phyloP scores from a whole-genome alignment of 2,113 vertebrate species.

The Hyperoodon ampullatus region DNA sequence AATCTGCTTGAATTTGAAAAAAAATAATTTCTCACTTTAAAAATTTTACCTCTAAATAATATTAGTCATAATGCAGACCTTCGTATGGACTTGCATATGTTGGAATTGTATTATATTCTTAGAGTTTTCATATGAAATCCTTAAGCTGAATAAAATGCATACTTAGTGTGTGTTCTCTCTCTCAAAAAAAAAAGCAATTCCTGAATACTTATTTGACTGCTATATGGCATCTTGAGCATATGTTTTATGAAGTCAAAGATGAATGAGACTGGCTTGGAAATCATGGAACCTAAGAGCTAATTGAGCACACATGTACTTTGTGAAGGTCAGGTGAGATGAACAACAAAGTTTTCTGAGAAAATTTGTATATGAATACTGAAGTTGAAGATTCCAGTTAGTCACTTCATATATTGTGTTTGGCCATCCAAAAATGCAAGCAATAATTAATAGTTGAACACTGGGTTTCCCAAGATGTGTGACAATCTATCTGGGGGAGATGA shows the following conservation, averaged over 20 bases:
- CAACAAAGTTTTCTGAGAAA: background rate
- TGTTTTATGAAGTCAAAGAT: constrained; percentile 11
- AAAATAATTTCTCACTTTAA: background rate
- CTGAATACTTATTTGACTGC: background rate
- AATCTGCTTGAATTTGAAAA: background rate
- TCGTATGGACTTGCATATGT: background rate
- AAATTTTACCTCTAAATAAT: background rate
- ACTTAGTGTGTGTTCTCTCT: background rate
- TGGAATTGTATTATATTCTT: background rate
- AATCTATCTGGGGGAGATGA: background rate
- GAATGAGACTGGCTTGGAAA: background rate
- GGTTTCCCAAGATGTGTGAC: background rate
- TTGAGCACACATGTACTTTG: background rate
- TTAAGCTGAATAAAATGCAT: background rate
- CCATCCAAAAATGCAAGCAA: background rate
- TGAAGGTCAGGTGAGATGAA: background rate
- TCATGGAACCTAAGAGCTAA: background rate
- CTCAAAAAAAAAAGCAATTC: background rate
- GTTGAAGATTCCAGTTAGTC: background rate
- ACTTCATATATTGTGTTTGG: background rate
- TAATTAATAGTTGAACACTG: background rate
- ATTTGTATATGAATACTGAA: background rate
- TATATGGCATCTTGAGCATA: background rate
- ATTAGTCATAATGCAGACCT: background rate
- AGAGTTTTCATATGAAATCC: background rate